Evolutionary conservation across 1,140 invertebrate species (phyloP).

Genomic region (Neodiprion pinetum): DNA sequence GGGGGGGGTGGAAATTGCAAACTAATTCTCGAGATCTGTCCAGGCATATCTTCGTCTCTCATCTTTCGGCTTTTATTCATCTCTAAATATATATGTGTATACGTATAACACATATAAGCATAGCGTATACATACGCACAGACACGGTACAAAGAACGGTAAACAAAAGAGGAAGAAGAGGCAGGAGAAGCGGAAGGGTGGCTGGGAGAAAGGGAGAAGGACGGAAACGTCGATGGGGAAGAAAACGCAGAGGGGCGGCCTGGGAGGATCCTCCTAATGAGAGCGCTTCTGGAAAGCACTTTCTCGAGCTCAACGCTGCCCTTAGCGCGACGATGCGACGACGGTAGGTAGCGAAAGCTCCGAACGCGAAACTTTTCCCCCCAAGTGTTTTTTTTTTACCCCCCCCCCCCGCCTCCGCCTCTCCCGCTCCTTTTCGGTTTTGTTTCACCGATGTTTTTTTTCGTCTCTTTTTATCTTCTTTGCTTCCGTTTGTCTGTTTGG

Average conservation of each 20-base stretch:
- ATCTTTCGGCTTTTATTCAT: neutral
- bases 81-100: too few species aligned
- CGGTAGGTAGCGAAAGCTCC: neutral
- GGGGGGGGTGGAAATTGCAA: neutral
- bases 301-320: neutral
- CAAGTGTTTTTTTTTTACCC: neutral
- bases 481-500: too few species aligned
- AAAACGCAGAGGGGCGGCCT: neutral
- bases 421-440: neutral
- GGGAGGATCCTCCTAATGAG: slow-evolving; percentile 10
- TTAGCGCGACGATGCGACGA: neutral
- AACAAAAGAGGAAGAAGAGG: neutral
- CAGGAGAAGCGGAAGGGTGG: neutral
- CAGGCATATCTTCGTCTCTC: neutral
- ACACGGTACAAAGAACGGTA: slow-evolving; percentile 9
- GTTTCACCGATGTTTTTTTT: neutral
- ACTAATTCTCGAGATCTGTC: slow-evolving; percentile 13
- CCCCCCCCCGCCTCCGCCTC: neutral
- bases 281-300: slow-evolving; percentile 5
- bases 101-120: neutral
- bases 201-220: neutral
- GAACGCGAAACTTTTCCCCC: slow-evolving; percentile 3
- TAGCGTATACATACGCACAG: neutral
- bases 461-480: too few species aligned
- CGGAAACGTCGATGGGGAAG: neutral